Percentiles rank a stretch among this genome's conserved stretches.
Conservation (phyloP, 2,113 vertebrate genomes). For the Bathybates hornii region DNA sequence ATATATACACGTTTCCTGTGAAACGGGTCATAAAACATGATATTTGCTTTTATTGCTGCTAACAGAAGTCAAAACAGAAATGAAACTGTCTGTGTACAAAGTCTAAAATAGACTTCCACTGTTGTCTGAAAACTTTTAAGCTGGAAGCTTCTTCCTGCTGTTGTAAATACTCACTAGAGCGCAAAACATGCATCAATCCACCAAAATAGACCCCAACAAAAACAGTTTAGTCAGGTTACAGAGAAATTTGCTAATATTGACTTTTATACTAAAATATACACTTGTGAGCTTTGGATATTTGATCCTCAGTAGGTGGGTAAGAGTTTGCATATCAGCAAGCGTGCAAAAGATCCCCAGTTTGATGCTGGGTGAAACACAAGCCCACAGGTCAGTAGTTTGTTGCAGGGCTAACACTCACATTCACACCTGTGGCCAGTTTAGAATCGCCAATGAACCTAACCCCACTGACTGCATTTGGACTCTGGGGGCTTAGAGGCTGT, state of each 20-base stretch:
- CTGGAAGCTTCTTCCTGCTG: not conserved
- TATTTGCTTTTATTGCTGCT: not conserved
- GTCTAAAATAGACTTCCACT: not conserved
- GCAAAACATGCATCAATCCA: not conserved
- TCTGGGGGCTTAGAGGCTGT: not conserved
- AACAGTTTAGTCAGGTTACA: not conserved
- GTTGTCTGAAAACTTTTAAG: not conserved
- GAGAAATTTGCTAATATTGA: not conserved
- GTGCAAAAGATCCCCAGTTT: accelerated
- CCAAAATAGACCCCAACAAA: not conserved
- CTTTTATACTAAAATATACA: not conserved
- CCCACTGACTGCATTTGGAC: not conserved
- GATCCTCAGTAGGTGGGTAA: not conserved
- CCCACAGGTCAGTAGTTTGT: not conserved
- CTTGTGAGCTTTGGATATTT: not conserved
- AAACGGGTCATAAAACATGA: not conserved
- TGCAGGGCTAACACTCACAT: not conserved
- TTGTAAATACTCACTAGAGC: not conserved
- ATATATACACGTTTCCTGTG: not conserved
- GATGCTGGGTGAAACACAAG: not conserved
- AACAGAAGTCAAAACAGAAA: not conserved
- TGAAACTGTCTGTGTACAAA: not conserved
- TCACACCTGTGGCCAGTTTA: not conserved
- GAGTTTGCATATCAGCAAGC: not conserved
- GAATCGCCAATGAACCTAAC: not conserved